phyloP scores from a whole-genome alignment of 2,113 vertebrate species.

The Ciconia boyciana region DNA sequence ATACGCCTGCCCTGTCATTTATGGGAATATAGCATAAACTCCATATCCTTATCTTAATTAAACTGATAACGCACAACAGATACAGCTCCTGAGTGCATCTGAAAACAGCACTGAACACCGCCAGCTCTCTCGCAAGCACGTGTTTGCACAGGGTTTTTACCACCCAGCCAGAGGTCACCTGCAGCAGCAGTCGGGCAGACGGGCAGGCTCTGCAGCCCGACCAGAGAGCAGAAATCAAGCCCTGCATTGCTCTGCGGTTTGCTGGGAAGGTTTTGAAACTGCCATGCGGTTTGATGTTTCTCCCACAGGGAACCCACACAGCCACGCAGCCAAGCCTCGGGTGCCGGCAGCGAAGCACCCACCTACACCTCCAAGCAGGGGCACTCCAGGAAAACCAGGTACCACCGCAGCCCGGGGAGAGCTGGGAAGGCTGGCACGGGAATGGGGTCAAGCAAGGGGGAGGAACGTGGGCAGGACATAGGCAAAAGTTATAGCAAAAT shows the following conservation, averaged over 20 bases:
- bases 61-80: background rate
- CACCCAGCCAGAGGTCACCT: background rate
- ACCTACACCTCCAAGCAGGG: background rate
- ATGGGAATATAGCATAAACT: background rate
- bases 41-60: slow-evolving; percentile 27
- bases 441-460: background rate
- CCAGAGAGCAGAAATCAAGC: background rate
- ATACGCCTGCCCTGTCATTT: background rate
- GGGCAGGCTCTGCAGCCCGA: background rate
- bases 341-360: background rate
- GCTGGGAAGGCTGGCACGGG: background rate
- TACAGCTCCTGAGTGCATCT: background rate
- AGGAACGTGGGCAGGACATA: background rate
- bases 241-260: background rate
- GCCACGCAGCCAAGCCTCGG: background rate
- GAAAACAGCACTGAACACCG: background rate
- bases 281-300: background rate
- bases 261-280: background rate
- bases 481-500: background rate
- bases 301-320: background rate
- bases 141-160: accelerated
- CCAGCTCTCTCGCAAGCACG: accelerated
- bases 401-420: background rate
- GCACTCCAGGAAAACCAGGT: background rate
- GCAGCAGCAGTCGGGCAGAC: background rate